Evolutionary conservation across 2,888 invertebrate genomes (phyloP).

Genomic region (Coronaproctus castanopsis): DNA sequence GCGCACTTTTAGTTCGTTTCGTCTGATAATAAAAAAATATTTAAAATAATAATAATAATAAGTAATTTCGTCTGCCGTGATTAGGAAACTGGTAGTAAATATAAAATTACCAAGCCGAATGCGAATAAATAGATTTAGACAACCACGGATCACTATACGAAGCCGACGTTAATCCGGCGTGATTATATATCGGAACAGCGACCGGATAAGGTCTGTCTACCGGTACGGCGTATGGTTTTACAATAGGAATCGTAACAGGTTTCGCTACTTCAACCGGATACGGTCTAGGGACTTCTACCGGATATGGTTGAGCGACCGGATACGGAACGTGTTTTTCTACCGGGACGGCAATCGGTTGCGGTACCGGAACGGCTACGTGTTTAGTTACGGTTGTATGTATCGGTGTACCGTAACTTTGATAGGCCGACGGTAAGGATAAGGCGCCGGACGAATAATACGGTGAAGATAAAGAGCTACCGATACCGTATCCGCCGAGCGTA

Average conservation of each 20-base stretch:
- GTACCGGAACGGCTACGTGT: slow-evolving; percentile 30
- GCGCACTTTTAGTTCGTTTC: too few species aligned
- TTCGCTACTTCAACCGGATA: slow-evolving; percentile 28
- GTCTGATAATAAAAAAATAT: too few species aligned
- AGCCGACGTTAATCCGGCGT: slow-evolving; percentile 9
- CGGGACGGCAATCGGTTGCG: slow-evolving; percentile 32
- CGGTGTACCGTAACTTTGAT: slow-evolving; percentile 25
- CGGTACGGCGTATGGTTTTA: slow-evolving; percentile 21
- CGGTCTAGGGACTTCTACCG: slow-evolving; percentile 32
- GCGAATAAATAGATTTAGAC: slow-evolving; percentile 8
- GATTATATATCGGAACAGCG: slow-evolving; percentile 19
- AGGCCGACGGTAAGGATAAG: neutral
- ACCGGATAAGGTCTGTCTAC: slow-evolving; percentile 22
- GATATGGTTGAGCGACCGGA: slow-evolving; percentile 28
- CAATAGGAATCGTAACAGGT: slow-evolving; percentile 20
- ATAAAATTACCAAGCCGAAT: too few species aligned
- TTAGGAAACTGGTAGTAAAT: too few species aligned
- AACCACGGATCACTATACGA: neutral
- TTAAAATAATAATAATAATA: too few species aligned
- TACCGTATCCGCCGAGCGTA: slow-evolving; percentile 15
- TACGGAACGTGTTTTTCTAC: slow-evolving; percentile 32
- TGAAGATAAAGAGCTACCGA: slow-evolving; percentile 12
- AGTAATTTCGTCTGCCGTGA: too few species aligned
- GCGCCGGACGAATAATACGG: neutral
- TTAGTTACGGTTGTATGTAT: slow-evolving; percentile 28